Conservation (phyloP, 1,140 invertebrate genomes). For the Diplogasteroides magnus region DNA sequence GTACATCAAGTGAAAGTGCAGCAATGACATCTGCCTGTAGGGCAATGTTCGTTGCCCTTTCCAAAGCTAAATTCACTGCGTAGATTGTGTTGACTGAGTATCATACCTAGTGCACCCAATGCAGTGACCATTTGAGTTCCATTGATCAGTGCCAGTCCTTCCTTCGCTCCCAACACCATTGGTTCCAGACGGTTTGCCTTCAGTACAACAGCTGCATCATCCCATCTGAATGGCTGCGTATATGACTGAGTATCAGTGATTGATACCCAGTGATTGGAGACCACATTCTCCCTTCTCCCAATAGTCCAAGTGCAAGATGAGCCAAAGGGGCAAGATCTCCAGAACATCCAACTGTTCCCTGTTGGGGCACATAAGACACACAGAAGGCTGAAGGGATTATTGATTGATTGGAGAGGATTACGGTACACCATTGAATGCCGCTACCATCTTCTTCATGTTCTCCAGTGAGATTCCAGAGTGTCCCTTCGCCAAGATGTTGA, state of each 20-base stretch:
- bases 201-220: slow-evolving; percentile 64
- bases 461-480: slow-evolving; percentile 68
- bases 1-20: slow-evolving; percentile 68
- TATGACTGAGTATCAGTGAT: background rate
- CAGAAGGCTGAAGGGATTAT: slow-evolving; percentile 63
- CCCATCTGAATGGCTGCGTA: slow-evolving; percentile 58
- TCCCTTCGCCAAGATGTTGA: slow-evolving; percentile 71
- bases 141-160: slow-evolving; percentile 71
- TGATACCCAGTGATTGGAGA: slow-evolving; percentile 65
- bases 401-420: slow-evolving; percentile 13
- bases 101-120: slow-evolving; percentile 65
- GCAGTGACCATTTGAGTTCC: slow-evolving; percentile 72
- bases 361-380: slow-evolving; percentile 70
- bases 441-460: slow-evolving; percentile 65
- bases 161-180: slow-evolving; percentile 66
- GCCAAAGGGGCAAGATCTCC: slow-evolving; percentile 70
- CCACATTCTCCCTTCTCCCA: slow-evolving; percentile 78
- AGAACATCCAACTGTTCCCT: slow-evolving; percentile 71
- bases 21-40: slow-evolving; percentile 70
- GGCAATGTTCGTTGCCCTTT: slow-evolving; percentile 64
- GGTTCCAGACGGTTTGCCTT: slow-evolving; percentile 64
- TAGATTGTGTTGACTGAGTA: too few species aligned
- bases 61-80: slow-evolving; percentile 64
- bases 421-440: slow-evolving; percentile 67
- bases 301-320: slow-evolving; percentile 67